phyloP scores from a whole-genome alignment of 2,888 invertebrate species.

The Erannis defoliaria region DNA sequence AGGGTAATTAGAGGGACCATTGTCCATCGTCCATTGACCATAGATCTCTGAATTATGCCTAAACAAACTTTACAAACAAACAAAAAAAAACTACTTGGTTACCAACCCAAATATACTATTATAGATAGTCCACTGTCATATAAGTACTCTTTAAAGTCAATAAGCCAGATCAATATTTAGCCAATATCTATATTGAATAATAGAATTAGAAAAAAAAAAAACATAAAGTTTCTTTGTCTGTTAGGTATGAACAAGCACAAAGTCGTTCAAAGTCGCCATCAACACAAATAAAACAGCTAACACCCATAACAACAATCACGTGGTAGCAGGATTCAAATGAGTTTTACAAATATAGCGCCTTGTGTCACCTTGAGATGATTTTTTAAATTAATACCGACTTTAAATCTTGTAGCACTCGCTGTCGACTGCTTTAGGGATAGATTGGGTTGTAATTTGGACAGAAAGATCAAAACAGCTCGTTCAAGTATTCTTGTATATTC shows the following conservation, averaged over 20 bases:
- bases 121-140: neutral
- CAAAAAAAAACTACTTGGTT: too few relatives aligned
- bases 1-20: too few relatives aligned
- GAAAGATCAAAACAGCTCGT: neutral
- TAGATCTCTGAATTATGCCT: too few relatives aligned
- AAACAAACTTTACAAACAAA: neutral
- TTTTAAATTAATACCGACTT: constrained; percentile 79
- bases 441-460: neutral
- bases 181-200: constrained; percentile 6
- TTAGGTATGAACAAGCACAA: constrained; percentile 17
- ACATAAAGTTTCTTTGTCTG: constrained; percentile 4
- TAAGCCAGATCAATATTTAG: neutral
- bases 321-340: constrained; percentile 52
- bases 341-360: constrained; percentile 68
- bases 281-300: constrained; percentile 43
- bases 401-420: constrained; percentile 73
- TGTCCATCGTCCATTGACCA: too few relatives aligned
- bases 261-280: constrained; percentile 32
- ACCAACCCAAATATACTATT: neutral
- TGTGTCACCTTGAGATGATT: constrained; percentile 70
- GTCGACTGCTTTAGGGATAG: constrained; percentile 50
- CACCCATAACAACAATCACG: constrained; percentile 41
- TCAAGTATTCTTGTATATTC: neutral
- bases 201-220: constrained; percentile 4
- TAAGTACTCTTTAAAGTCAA: neutral